Evolutionary conservation across 2,888 invertebrate species (phyloP).

Genomic region (Parelbella ahira): DNA sequence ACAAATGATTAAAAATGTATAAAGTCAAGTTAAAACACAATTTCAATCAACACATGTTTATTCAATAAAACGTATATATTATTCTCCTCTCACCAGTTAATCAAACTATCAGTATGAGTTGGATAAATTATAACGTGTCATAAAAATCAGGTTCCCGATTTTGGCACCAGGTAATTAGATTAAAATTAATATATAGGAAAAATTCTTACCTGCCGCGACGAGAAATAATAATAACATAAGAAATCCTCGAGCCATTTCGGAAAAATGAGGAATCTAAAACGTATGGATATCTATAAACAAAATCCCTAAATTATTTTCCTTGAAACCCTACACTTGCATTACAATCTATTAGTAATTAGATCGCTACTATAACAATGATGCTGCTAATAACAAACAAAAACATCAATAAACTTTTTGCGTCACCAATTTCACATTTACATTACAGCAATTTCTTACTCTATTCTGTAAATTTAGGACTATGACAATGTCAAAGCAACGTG

Average conservation of each 20-base stretch:
- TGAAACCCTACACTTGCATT: background rate
- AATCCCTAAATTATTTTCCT: background rate
- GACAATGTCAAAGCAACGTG: too few species aligned
- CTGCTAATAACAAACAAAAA: slow-evolving; percentile 18
- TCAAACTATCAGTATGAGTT: too few species aligned
- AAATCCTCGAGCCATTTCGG: slow-evolving; percentile 47
- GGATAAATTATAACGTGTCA: too few species aligned
- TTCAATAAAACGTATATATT: too few species aligned
- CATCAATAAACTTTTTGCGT: slow-evolving; percentile 39
- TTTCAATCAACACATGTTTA: too few species aligned
- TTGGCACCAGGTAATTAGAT: too few species aligned
- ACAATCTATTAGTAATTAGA: background rate
- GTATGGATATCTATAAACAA: background rate
- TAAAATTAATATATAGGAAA: background rate
- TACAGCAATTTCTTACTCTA: too few species aligned
- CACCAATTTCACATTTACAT: slow-evolving; percentile 35
- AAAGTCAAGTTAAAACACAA: too few species aligned
- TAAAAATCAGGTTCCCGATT: too few species aligned
- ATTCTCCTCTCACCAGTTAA: too few species aligned
- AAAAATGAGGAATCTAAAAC: slow-evolving; percentile 14
- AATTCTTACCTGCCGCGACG: slow-evolving; percentile 36
- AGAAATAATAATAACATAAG: slow-evolving; percentile 49
- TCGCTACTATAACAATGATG: background rate
- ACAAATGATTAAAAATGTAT: too few species aligned
- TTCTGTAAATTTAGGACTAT: too few species aligned